Conservation (phyloP, 2,888 invertebrate genomes). For the Glaucopsyche alexis region DNA sequence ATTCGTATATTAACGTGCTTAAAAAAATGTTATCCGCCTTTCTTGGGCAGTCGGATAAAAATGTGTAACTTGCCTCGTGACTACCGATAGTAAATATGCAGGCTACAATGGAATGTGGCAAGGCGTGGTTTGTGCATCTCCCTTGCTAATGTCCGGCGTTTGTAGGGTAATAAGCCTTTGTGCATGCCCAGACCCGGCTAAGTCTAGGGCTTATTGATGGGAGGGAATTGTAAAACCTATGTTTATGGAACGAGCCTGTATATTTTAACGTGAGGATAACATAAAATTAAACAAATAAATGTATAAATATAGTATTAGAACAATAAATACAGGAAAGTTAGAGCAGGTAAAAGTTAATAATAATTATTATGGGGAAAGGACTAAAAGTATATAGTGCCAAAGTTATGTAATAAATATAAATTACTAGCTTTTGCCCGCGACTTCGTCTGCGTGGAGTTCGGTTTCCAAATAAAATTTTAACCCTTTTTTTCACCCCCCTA, state of each 20-base stretch:
- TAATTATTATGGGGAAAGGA: too few species aligned
- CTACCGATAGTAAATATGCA: slow-evolving; percentile 8
- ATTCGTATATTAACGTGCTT: too few species aligned
- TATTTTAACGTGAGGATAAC: slow-evolving; percentile 41
- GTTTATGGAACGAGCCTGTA: slow-evolving; percentile 29
- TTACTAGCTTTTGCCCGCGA: too few species aligned
- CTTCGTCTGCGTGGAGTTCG: too few species aligned
- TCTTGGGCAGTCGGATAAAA: background rate
- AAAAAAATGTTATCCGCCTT: background rate
- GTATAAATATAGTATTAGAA: too few species aligned
- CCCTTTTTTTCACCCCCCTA: too few species aligned
- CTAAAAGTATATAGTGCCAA: too few species aligned
- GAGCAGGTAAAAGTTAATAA: too few species aligned
- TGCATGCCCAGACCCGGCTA: slow-evolving; percentile 43
- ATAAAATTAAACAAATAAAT: too few species aligned
- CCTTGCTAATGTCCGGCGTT: slow-evolving; percentile 54
- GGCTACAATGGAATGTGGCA: slow-evolving; percentile 27
- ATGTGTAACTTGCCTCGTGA: background rate
- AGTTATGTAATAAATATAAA: too few species aligned
- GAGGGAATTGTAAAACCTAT: slow-evolving; percentile 45
- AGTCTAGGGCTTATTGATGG: slow-evolving; percentile 37
- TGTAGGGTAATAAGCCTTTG: slow-evolving; percentile 58
- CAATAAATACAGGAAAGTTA: too few species aligned
- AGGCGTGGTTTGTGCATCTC: slow-evolving; percentile 36
- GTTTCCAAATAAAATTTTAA: too few species aligned